A percentile compares a stretch with the other conserved stretches of the same genome.
Evolutionary conservation across 2,888 invertebrate species (phyloP).

Genomic region (Eledone cirrhosa): DNA sequence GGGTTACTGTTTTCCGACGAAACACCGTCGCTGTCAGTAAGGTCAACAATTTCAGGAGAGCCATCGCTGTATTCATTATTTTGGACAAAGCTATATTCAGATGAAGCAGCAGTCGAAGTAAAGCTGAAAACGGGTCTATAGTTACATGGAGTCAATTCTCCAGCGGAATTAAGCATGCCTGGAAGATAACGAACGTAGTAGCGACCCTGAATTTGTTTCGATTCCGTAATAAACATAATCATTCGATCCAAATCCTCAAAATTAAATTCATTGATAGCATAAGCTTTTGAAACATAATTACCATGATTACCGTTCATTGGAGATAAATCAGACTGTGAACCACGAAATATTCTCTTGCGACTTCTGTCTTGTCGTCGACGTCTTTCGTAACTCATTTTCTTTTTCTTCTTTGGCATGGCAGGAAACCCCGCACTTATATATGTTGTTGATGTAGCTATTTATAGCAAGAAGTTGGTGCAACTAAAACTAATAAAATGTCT

Average conservation of each 20-base stretch:
- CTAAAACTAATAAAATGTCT: no score
- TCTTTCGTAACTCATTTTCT: constrained; percentile 22
- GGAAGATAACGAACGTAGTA: constrained; percentile 23
- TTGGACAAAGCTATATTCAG: neutral
- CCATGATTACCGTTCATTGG: neutral
- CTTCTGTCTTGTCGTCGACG: constrained; percentile 21
- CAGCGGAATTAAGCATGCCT: constrained; percentile 4
- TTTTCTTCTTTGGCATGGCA: neutral
- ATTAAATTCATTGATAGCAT: neutral
- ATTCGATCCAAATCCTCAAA: constrained; percentile 17
- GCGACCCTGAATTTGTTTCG: constrained; percentile 16
- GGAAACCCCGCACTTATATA: neutral
- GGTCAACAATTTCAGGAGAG: constrained; percentile 10
- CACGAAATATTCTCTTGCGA: constrained; percentile 9
- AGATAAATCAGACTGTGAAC: neutral
- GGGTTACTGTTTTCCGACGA: no score
- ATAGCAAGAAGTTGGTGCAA: no score
- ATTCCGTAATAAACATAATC: constrained; percentile 20
- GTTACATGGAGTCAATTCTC: constrained; percentile 15
- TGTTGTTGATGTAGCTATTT: neutral
- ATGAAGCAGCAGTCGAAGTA: neutral
- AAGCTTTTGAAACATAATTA: constrained; percentile 17
- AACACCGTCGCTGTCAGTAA: neutral
- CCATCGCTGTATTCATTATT: neutral
- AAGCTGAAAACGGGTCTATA: constrained; percentile 21